phyloP scores from a whole-genome alignment of 2,888 invertebrate genomes.

The Apamea epomidion region DNA sequence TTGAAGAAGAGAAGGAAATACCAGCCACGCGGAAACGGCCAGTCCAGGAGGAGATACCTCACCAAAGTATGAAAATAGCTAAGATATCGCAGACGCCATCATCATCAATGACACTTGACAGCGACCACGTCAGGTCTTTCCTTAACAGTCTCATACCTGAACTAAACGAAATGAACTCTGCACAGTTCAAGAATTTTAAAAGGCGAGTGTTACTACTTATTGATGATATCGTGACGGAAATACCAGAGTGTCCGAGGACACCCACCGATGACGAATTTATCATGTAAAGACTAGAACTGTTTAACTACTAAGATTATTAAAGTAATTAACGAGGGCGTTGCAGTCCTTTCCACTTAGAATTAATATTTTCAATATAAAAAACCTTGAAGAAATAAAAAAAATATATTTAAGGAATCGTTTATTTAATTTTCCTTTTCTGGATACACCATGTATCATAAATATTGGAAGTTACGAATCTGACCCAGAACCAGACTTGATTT shows the following conservation, averaged over 20 bases:
- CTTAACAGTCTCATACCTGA: conserved; percentile 69
- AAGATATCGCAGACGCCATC: conserved; percentile 32
- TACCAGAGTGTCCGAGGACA: conserved; percentile 26
- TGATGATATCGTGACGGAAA: conserved; percentile 60
- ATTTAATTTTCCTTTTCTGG: conserved; percentile 2
- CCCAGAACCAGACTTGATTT: background rate
- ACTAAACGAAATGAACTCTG: conserved; percentile 66
- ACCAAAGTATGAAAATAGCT: conserved; percentile 3
- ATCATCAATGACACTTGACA: background rate
- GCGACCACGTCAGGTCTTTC: conserved; percentile 58
- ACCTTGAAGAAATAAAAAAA: conserved; percentile 13
- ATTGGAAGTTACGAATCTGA: background rate
- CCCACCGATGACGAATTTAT: conserved; percentile 38
- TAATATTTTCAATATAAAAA: conserved; percentile 13
- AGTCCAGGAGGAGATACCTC: conserved; percentile 19
- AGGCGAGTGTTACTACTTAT: conserved; percentile 65
- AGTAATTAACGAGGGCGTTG: conserved; percentile 7
- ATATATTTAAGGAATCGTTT: background rate
- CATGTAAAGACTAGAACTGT: conserved; percentile 13
- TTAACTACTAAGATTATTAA: conserved; percentile 14
- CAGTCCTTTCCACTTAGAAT: conserved; percentile 1
- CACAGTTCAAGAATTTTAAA: conserved; percentile 69
- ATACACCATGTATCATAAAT: background rate
- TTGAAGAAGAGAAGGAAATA: conserved; percentile 19
- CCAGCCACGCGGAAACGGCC: conserved; percentile 18